phyloP scores from a whole-genome alignment of 1,140 invertebrate species.

The Dendroctonus valens region DNA sequence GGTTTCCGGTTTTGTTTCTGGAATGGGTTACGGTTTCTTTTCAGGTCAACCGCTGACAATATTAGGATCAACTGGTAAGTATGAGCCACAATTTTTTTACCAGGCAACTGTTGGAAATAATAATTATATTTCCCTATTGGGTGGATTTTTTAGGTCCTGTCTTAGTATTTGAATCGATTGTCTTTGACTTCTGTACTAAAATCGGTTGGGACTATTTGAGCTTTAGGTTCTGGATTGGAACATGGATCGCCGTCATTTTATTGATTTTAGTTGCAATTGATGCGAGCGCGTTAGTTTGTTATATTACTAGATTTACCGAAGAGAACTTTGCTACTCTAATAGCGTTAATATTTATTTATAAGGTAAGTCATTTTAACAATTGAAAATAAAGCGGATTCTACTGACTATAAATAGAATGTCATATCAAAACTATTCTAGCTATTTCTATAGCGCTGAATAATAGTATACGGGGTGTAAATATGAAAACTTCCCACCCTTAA shows the following conservation, averaged over 20 bases:
- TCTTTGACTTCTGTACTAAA: constrained; percentile 91
- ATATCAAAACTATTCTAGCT: too few relatives aligned
- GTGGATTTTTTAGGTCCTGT: constrained; percentile 68
- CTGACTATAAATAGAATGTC: neutral
- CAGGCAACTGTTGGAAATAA: neutral
- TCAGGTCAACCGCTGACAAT: constrained; percentile 97
- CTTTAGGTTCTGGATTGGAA: constrained; percentile 89
- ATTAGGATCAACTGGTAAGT: constrained; percentile 83
- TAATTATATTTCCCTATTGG: neutral
- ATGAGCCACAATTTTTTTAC: neutral
- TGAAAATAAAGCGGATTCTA: neutral
- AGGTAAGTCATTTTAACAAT: constrained; percentile 62
- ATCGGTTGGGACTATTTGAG: constrained; percentile 88
- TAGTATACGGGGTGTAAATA: too few relatives aligned
- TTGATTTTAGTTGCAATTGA: constrained; percentile 91
- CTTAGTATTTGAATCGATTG: constrained; percentile 96
- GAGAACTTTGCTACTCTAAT: constrained; percentile 99
- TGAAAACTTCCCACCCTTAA: too few relatives aligned
- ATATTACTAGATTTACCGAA: constrained; percentile 98
- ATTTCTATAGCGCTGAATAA: too few relatives aligned
- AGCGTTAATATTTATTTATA: constrained; percentile 98
- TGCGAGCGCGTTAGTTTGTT: constrained; percentile 96
- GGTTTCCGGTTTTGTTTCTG: constrained; percentile 92
- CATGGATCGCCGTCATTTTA: constrained; percentile 88
- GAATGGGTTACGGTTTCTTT: constrained; percentile 94